Percentiles rank a stretch among this genome's conserved stretches.
Conservation (phyloP, 2,113 vertebrate genomes). For the Gallinago jamesoni region DNA sequence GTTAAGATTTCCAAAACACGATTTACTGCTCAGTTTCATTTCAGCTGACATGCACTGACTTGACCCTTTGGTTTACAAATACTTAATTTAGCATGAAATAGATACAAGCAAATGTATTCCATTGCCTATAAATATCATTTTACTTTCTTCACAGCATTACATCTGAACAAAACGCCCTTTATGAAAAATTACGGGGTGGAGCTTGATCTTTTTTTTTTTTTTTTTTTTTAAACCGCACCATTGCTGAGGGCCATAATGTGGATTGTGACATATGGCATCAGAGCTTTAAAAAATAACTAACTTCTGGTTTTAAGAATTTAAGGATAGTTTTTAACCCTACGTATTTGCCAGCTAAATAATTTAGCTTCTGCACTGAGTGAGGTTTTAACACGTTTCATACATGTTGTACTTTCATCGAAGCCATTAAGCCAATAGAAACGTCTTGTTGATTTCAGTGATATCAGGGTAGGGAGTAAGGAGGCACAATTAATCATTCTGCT, state of each 20-base stretch:
- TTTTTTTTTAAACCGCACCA: neutral
- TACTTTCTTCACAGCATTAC: neutral
- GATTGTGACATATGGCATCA: neutral
- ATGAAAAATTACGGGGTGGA: neutral
- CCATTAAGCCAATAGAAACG: neutral
- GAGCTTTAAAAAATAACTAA: neutral
- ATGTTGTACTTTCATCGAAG: neutral
- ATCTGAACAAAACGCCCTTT: neutral
- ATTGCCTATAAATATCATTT: neutral
- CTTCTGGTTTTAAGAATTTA: neutral
- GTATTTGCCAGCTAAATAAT: neutral
- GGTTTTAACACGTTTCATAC: neutral
- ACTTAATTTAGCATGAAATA: slow-evolving; percentile 18
- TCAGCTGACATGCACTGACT: neutral
- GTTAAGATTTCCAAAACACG: neutral
- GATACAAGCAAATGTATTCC: neutral
- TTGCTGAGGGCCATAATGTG: neutral
- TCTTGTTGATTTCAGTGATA: neutral
- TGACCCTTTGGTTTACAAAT: slow-evolving; percentile 10
- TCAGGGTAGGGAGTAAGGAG: neutral
- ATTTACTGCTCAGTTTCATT: neutral
- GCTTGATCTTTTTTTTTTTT: neutral
- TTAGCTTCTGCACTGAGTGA: neutral
- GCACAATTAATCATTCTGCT: neutral
- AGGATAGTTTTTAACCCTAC: neutral